Conservation (phyloP, 2,113 vertebrate species). For the Carassius carassius region DNA sequence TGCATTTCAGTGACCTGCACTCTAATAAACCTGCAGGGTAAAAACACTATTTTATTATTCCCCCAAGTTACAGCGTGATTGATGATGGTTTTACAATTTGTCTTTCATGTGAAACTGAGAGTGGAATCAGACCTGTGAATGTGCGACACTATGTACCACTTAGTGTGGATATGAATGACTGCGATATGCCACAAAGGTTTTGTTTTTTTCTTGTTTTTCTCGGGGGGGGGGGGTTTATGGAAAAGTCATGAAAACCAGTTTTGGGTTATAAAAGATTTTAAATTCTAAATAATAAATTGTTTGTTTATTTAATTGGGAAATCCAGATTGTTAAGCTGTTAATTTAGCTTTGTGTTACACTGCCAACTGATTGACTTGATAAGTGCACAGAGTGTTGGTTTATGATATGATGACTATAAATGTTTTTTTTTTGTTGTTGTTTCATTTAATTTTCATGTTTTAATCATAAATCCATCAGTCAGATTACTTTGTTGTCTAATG, state of each 20-base stretch:
- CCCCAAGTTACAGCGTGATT: neutral
- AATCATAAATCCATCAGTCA: constrained; percentile 29
- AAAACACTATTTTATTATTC: constrained; percentile 22
- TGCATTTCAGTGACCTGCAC: neutral
- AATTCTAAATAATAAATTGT: neutral
- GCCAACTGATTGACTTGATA: neutral
- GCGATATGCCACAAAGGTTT: neutral
- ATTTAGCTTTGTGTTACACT: constrained; percentile 24
- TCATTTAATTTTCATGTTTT: constrained; percentile 17
- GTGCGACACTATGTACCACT: neutral
- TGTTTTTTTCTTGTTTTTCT: neutral
- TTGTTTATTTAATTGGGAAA: constrained; percentile 2
- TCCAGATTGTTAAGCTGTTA: constrained; percentile 12
- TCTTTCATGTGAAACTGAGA: neutral
- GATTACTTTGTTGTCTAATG: constrained; percentile 28
- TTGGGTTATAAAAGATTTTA: neutral
- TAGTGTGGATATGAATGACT: neutral
- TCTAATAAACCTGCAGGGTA: neutral
- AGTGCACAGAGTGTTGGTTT: neutral
- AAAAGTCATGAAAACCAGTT: neutral
- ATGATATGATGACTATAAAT: neutral
- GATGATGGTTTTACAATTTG: neutral
- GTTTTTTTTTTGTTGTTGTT: constrained; percentile 8
- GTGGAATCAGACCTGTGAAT: constrained; percentile 8
- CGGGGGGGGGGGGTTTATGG: no score